Conservation (phyloP, 64 coral and sea anemone genomes). For the Porites lutea region DNA sequence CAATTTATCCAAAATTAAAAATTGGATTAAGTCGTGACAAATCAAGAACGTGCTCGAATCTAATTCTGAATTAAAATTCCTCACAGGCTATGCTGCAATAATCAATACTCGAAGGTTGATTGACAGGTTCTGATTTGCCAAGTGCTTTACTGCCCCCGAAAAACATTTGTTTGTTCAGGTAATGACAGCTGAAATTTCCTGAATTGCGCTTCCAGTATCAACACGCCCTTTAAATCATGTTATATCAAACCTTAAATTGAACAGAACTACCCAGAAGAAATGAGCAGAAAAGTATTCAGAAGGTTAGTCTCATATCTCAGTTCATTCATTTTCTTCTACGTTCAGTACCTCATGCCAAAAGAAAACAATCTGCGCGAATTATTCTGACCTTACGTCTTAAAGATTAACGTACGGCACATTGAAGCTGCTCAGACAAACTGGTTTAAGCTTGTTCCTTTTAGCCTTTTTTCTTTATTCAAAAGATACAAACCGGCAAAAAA, state of each 20-base stretch:
- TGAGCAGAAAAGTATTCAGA: too few relatives aligned
- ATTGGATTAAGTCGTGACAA: neutral
- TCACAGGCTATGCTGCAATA: neutral
- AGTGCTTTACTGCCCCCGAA: neutral
- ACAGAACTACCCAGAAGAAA: too few relatives aligned
- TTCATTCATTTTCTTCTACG: too few relatives aligned
- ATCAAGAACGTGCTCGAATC: neutral
- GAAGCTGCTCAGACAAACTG: too few relatives aligned
- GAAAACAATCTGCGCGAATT: too few relatives aligned
- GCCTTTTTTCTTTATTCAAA: too few relatives aligned
- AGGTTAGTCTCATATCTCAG: too few relatives aligned
- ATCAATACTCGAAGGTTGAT: neutral
- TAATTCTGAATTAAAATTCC: neutral
- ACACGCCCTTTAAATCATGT: neutral
- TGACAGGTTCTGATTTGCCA: neutral
- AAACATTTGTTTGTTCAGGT: constrained; percentile 6
- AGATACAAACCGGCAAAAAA: too few relatives aligned
- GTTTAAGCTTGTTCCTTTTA: too few relatives aligned
- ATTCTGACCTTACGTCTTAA: too few relatives aligned
- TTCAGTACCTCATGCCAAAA: too few relatives aligned
- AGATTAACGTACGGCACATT: too few relatives aligned
- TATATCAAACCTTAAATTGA: neutral
- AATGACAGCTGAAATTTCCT: neutral
- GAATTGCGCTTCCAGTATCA: neutral
- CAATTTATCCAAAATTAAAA: neutral